Percentiles rank a stretch among this genome's conserved stretches.
Evolutionary conservation across 2,888 invertebrate species (phyloP).

Genomic region (Agrenia bidenticulata): DNA sequence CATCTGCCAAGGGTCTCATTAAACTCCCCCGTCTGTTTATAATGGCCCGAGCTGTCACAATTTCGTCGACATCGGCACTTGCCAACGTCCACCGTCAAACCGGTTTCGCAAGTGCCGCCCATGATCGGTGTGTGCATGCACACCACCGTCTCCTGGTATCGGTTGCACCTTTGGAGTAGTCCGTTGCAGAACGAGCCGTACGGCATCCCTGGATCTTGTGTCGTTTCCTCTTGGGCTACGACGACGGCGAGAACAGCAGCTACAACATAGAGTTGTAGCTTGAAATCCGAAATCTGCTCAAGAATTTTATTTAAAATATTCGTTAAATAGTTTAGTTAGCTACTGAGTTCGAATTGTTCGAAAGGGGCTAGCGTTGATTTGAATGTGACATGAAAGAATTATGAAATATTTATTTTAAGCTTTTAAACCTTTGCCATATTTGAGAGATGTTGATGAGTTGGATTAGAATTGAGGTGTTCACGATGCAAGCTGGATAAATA

Average conservation of each 20-base stretch:
- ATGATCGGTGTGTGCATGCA: neutral
- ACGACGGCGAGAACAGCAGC: neutral
- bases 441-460: no score
- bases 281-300: no score
- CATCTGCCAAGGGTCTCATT: neutral
- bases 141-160: neutral
- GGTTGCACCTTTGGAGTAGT: neutral
- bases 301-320: no score
- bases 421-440: no score
- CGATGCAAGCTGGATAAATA: no score
- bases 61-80: neutral
- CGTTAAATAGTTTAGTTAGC: no score
- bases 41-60: neutral
- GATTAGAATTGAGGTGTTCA: no score
- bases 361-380: no score
- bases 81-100: neutral
- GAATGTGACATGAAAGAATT: no score
- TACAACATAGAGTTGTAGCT: neutral
- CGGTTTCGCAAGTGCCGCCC: neutral
- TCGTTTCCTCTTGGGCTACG: neutral
- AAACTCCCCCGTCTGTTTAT: neutral
- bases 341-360: no score
- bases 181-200: slow-evolving; percentile 4
- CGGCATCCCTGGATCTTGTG: neutral
- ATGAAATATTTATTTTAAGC: no score